Evolutionary conservation across 1,140 invertebrate genomes (phyloP).

Genomic region (Drosophila bocki): DNA sequence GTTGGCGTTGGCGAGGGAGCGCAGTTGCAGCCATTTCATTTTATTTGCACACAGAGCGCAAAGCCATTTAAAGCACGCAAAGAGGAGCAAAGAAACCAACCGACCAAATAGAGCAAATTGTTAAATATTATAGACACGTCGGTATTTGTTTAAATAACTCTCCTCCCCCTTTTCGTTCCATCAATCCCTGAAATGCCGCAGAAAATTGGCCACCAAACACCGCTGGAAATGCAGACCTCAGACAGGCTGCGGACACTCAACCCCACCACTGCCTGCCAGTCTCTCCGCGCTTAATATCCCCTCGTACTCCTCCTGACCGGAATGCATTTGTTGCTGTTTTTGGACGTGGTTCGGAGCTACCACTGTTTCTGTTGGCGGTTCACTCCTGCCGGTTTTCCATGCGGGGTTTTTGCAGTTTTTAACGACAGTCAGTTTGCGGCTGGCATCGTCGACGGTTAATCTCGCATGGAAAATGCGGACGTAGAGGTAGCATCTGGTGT

Average conservation of each 20-base stretch:
- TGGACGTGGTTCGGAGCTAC: slow-evolving; percentile 35
- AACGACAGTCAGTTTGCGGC: slow-evolving; percentile 61
- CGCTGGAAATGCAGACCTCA: slow-evolving; percentile 52
- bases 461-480: slow-evolving; percentile 30
- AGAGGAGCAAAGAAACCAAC: slow-evolving; percentile 34
- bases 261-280: slow-evolving; percentile 6
- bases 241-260: slow-evolving; percentile 26
- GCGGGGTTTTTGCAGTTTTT: slow-evolving; percentile 49
- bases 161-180: not conserved
- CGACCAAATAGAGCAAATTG: slow-evolving; percentile 43
- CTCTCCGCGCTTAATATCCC: not conserved
- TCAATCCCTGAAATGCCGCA: slow-evolving; percentile 57
- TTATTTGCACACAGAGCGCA: slow-evolving; percentile 61
- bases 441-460: slow-evolving; percentile 57
- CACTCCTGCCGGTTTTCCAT: slow-evolving; percentile 18
- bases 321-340: slow-evolving; percentile 40
- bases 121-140: slow-evolving; percentile 72
- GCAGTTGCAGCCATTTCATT: slow-evolving; percentile 57
- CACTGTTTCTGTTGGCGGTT: slow-evolving; percentile 38
- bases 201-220: slow-evolving; percentile 62
- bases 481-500: slow-evolving; percentile 27
- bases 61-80: slow-evolving; percentile 59
- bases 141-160: slow-evolving; percentile 72
- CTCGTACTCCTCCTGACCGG: slow-evolving; percentile 6
- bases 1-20: not conserved